Evolutionary conservation across 2,888 invertebrate species (phyloP).

Genomic region (Eupithecia abbreviata): DNA sequence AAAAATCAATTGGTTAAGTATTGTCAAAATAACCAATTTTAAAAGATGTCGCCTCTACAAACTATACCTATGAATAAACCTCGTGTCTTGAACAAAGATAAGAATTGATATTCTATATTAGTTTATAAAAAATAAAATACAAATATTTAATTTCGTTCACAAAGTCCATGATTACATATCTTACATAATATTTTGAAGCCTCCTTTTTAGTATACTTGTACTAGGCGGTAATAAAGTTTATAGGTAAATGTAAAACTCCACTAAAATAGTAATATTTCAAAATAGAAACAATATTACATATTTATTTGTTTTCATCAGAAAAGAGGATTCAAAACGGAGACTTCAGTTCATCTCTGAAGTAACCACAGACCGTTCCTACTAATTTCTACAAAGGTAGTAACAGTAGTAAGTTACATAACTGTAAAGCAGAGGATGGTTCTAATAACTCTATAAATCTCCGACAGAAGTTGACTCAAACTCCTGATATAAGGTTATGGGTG

Average conservation of each 20-base stretch:
- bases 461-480: slow-evolving; percentile 36
- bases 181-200: too few relatives aligned
- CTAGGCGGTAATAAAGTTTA: too few relatives aligned
- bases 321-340: neutral
- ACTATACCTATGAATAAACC: too few relatives aligned
- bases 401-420: neutral
- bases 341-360: neutral
- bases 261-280: neutral
- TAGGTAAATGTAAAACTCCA: too few relatives aligned
- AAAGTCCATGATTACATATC: too few relatives aligned
- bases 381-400: neutral
- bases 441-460: slow-evolving; percentile 32
- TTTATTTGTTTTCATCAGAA: neutral
- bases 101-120: neutral
- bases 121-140: too few relatives aligned
- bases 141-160: too few relatives aligned
- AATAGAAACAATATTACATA: neutral
- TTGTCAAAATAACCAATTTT: neutral
- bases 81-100: neutral
- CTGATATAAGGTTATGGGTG: slow-evolving; percentile 68
- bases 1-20: too few relatives aligned
- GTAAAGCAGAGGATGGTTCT: slow-evolving; percentile 10
- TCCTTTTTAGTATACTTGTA: too few relatives aligned
- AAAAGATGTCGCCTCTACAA: too few relatives aligned
- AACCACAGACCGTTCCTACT: neutral